Evolutionary conservation across 2,888 invertebrate species (phyloP).

Genomic region (Caenorhabditis sp.): DNA sequence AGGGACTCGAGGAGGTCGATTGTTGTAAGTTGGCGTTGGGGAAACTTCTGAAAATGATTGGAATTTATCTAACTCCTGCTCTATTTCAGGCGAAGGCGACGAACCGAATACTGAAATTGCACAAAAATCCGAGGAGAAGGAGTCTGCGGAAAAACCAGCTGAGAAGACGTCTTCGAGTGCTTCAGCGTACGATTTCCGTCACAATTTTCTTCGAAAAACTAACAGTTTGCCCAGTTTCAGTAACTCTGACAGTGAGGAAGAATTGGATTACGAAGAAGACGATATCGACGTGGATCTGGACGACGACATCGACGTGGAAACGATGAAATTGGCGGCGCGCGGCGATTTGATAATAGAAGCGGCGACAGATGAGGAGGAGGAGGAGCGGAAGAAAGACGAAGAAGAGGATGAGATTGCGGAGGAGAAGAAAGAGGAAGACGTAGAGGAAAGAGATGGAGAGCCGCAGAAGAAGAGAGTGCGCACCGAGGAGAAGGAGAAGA

Average conservation of each 20-base stretch:
- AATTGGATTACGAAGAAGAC: constrained; percentile 48
- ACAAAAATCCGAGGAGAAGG: background rate
- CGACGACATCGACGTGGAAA: constrained; percentile 57
- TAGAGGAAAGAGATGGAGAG: constrained; percentile 5
- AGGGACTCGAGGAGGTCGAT: constrained; percentile 59
- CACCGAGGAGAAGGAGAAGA: constrained; percentile 19
- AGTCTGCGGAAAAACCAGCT: background rate
- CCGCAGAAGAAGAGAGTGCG: constrained; percentile 9
- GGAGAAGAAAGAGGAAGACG: constrained; percentile 1
- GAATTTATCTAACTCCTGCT: background rate
- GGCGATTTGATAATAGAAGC: constrained; percentile 5
- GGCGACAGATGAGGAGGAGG: constrained; percentile 1
- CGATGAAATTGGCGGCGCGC: constrained; percentile 44
- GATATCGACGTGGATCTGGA: constrained; percentile 54
- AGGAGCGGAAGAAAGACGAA: background rate
- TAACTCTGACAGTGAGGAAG: constrained; percentile 33
- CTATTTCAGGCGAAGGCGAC: constrained; percentile 6
- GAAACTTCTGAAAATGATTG: background rate
- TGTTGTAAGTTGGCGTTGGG: constrained; percentile 46
- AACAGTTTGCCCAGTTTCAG: too few species aligned
- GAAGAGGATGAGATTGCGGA: background rate
- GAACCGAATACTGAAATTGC: background rate
- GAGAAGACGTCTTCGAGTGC: background rate
- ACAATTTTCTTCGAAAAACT: too few species aligned
- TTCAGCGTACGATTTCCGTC: too few species aligned